Conservation (phyloP, 2,797 vertebrate genomes). For the Mus caroli region DNA sequence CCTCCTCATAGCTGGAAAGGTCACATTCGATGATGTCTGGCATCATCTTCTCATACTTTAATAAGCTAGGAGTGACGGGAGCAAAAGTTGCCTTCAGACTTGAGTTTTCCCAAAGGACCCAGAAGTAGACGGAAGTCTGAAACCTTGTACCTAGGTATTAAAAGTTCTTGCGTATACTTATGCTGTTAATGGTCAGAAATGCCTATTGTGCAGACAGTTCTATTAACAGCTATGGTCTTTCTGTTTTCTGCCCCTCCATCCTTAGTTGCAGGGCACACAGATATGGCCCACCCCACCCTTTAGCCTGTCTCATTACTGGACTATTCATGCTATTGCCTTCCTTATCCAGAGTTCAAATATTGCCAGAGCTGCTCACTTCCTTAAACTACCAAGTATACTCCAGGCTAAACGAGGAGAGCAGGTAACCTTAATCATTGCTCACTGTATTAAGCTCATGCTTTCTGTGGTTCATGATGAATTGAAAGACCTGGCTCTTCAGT, state of each 20-base stretch:
- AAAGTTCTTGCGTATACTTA: background rate
- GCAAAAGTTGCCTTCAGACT: background rate
- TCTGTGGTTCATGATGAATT: slow-evolving; percentile 46
- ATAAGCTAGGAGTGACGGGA: background rate
- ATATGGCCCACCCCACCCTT: background rate
- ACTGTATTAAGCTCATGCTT: background rate
- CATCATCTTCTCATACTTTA: background rate
- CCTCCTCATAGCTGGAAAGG: background rate
- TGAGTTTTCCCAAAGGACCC: slow-evolving; percentile 4
- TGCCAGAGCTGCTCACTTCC: slow-evolving; percentile 44
- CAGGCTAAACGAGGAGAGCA: slow-evolving; percentile 33
- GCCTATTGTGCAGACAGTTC: background rate
- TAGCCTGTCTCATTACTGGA: background rate
- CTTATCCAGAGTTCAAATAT: background rate
- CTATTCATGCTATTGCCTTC: slow-evolving; percentile 1
- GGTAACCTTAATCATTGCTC: background rate
- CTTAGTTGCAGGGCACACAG: background rate
- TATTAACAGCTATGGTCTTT: background rate
- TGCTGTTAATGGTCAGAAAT: background rate
- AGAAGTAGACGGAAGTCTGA: background rate
- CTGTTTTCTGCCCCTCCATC: background rate
- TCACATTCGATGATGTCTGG: background rate
- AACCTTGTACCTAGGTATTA: background rate
- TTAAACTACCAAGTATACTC: slow-evolving; percentile 33
- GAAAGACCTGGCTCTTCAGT: slow-evolving; percentile 11